phyloP scores from a whole-genome alignment of 2,888 invertebrate species.

The Chorisops tibialis region DNA sequence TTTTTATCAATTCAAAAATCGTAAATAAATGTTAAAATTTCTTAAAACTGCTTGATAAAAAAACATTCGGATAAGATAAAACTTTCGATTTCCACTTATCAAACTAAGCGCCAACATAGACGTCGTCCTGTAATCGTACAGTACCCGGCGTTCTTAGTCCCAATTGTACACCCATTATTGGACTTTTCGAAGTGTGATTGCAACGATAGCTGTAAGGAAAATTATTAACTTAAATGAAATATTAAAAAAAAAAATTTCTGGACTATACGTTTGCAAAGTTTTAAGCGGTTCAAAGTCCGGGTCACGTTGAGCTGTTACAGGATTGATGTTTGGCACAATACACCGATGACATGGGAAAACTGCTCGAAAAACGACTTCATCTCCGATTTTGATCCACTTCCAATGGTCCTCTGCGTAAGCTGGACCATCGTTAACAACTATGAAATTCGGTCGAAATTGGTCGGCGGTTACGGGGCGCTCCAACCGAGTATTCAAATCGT shows the following conservation, averaged over 20 bases:
- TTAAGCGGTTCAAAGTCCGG: conserved; percentile 61
- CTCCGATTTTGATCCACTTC: conserved; percentile 67
- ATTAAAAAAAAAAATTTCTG: conserved; percentile 30
- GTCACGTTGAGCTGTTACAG: conserved; percentile 61
- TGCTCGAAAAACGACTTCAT: conserved; percentile 39
- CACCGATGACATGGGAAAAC: conserved; percentile 56
- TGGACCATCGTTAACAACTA: conserved; percentile 58
- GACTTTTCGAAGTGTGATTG: conserved; percentile 36
- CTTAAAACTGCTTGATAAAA: too few species aligned
- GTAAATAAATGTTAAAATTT: too few species aligned
- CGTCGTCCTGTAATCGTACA: conserved; percentile 53
- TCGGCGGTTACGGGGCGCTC: conserved; percentile 54
- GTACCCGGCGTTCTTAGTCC: conserved; percentile 52
- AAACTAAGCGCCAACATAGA: conserved; percentile 51
- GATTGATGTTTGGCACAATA: conserved; percentile 67
- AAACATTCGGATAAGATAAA: too few species aligned
- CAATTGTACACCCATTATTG: conserved; percentile 56
- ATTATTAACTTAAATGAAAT: background rate
- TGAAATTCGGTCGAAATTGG: conserved; percentile 69
- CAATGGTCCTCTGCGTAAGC: conserved; percentile 66
- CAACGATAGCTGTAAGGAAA: conserved; percentile 10
- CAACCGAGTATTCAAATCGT: conserved; percentile 62
- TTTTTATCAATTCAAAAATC: too few species aligned
- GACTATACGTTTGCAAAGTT: conserved; percentile 62
- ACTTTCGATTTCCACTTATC: too few species aligned